Conservation (phyloP, 2,797 vertebrate genomes). For the Hybognathus amarus region DNA sequence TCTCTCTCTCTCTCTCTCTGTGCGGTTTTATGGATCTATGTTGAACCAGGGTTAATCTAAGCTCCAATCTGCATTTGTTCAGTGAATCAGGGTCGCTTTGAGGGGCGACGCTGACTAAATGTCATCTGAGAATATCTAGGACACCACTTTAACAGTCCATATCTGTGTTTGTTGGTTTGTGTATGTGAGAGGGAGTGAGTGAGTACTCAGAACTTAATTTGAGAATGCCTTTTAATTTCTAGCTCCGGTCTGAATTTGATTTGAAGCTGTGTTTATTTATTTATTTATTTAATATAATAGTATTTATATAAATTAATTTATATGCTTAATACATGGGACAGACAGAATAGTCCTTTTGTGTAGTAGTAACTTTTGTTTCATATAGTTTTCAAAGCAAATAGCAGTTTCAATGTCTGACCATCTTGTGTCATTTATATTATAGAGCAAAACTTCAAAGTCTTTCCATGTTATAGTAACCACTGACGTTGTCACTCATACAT, state of each 20-base stretch:
- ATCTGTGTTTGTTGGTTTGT: neutral
- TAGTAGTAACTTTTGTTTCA: neutral
- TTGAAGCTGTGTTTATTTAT: neutral
- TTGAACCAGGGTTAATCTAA: neutral
- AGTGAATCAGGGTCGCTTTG: neutral
- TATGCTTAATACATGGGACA: neutral
- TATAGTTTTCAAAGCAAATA: neutral
- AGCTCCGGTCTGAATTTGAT: neutral
- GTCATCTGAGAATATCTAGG: neutral
- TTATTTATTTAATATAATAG: neutral
- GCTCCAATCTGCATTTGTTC: neutral
- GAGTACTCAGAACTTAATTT: neutral
- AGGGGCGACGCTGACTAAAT: neutral
- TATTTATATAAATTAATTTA: neutral
- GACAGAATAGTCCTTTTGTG: neutral
- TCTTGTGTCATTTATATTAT: neutral
- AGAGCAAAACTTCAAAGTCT: neutral
- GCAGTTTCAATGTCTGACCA: neutral
- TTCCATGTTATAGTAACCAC: neutral
- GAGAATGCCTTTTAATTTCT: neutral
- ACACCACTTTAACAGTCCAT: neutral
- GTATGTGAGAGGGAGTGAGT: neutral
- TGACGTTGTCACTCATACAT: neutral
- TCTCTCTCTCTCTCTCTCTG: neutral
- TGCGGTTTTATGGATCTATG: neutral